phyloP scores from a whole-genome alignment of 2,888 invertebrate species.

The Muscina levida region DNA sequence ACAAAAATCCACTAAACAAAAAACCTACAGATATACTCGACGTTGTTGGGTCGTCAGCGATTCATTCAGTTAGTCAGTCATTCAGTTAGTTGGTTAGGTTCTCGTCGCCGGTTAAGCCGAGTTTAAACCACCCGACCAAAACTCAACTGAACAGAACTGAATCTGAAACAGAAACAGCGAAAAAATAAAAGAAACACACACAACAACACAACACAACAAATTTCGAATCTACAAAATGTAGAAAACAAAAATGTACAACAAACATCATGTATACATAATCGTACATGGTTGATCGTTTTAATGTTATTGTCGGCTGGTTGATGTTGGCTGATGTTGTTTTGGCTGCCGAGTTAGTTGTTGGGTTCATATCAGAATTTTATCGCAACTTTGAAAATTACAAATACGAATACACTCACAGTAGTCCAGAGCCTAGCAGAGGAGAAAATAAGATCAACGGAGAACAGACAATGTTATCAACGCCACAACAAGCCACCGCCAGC shows the following conservation, averaged over 20 bases:
- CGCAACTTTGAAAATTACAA: conserved; percentile 57
- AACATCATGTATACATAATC: not conserved
- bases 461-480: conserved; percentile 6
- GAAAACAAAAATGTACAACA: conserved; percentile 7
- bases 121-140: conserved; percentile 11
- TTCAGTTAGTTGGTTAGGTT: conserved; percentile 3
- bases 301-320: not conserved
- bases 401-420: conserved; percentile 38
- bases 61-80: conserved; percentile 14
- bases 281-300: conserved; percentile 38
- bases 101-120: conserved; percentile 13
- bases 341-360: conserved; percentile 24
- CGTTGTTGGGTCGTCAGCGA: conserved; percentile 12
- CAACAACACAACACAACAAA: too few relatives aligned
- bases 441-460: not conserved
- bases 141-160: not conserved
- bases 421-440: too few relatives aligned
- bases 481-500: not conserved
- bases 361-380: conserved; percentile 58
- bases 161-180: too few relatives aligned
- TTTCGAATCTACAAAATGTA: conserved; percentile 23
- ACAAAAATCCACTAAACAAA: conserved; percentile 20
- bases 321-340: conserved; percentile 49
- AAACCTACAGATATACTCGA: conserved; percentile 46
- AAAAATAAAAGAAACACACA: too few relatives aligned